Conservation (phyloP, 2,888 invertebrate species). For the Uloborus plumipes region DNA sequence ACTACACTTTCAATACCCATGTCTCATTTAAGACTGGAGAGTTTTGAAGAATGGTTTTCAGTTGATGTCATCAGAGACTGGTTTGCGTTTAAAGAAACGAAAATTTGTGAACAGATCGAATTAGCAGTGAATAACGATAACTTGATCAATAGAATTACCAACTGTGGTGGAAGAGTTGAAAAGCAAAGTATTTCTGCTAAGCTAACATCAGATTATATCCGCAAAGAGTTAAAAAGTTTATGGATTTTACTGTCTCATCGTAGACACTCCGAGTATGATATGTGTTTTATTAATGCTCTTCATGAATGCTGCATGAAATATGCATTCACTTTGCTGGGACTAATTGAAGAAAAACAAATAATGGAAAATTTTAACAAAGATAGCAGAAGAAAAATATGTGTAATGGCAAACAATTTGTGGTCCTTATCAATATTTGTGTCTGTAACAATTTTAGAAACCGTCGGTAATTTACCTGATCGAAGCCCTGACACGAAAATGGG, state of each 20-base stretch:
- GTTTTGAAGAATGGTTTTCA: constrained; percentile 33
- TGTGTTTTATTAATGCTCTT: background rate
- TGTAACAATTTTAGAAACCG: background rate
- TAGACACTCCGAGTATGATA: constrained; percentile 1
- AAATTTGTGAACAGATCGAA: background rate
- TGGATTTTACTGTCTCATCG: constrained; percentile 17
- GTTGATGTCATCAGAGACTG: constrained; percentile 18
- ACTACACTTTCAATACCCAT: background rate
- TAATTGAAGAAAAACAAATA: constrained; percentile 10
- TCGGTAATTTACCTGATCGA: background rate
- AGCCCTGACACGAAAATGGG: constrained; percentile 7
- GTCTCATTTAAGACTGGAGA: constrained; percentile 1
- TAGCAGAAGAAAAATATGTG: constrained; percentile 25
- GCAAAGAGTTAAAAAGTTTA: constrained; percentile 16
- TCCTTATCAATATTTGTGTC: constrained; percentile 26
- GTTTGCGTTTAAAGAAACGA: constrained; percentile 28
- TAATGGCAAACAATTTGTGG: constrained; percentile 40
- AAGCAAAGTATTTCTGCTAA: constrained; percentile 20
- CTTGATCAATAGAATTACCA: constrained; percentile 13
- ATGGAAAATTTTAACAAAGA: background rate
- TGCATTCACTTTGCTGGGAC: constrained; percentile 1
- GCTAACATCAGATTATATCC: constrained; percentile 11
- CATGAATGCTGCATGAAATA: constrained; percentile 35
- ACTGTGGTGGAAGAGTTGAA: constrained; percentile 21
- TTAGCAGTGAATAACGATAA: constrained; percentile 3